phyloP scores from a whole-genome alignment of 2,888 invertebrate species.

The Lymantria monacha region DNA sequence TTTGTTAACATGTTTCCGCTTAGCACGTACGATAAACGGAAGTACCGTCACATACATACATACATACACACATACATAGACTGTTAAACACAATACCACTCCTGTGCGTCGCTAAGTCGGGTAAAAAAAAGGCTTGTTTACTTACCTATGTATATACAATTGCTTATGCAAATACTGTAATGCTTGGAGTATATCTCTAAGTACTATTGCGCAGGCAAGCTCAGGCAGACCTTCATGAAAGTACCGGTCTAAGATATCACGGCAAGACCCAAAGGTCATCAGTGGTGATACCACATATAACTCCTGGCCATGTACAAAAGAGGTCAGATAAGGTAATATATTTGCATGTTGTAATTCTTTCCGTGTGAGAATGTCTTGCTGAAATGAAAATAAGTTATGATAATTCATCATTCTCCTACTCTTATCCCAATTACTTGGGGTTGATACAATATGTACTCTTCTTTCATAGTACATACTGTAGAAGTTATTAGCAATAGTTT shows the following conservation, averaged over 20 bases:
- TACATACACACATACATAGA: no score
- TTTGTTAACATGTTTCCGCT: no score
- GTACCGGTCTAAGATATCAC: constrained; percentile 88
- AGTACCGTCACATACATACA: no score
- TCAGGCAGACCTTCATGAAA: constrained; percentile 92
- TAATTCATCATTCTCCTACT: no score
- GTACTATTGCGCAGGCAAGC: constrained; percentile 88
- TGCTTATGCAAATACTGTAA: constrained; percentile 92
- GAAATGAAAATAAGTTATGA: constrained; percentile 49
- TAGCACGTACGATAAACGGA: no score
- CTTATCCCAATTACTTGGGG: no score
- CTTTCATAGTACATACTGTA: no score
- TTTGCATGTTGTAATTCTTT: constrained; percentile 90
- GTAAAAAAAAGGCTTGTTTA: neutral
- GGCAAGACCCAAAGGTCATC: constrained; percentile 92
- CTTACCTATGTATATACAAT: constrained; percentile 91
- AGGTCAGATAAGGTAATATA: constrained; percentile 87
- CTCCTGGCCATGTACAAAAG: constrained; percentile 90
- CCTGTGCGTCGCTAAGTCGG: no score
- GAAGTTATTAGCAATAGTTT: no score
- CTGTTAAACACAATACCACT: no score
- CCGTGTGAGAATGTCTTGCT: constrained; percentile 90
- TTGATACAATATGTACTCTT: no score
- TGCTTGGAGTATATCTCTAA: constrained; percentile 89
- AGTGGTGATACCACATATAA: constrained; percentile 91